Conservation (phyloP, 2,797 vertebrate genomes). For the Myotis daubentonii region DNA sequence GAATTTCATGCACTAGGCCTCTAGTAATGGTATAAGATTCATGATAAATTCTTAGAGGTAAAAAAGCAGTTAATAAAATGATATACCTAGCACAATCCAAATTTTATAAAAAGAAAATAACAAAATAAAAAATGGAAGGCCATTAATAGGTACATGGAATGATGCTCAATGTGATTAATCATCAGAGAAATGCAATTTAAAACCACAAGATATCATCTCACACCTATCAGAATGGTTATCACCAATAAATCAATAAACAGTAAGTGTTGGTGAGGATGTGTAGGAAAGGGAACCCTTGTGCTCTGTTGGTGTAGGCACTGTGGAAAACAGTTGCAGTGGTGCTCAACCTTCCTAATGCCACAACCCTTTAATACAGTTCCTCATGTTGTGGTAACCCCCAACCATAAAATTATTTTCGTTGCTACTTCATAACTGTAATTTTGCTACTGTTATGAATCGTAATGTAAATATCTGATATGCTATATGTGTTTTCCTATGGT, state of each 20-base stretch:
- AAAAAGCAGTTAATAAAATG: not conserved
- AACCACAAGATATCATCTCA: not conserved
- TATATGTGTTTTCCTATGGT: too few relatives aligned
- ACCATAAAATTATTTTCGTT: too few relatives aligned
- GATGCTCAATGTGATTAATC: not conserved
- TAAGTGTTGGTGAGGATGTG: not conserved
- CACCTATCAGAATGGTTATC: not conserved
- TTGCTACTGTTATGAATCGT: too few relatives aligned
- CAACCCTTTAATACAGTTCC: too few relatives aligned
- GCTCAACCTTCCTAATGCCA: too few relatives aligned
- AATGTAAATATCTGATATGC: too few relatives aligned
- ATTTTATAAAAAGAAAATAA: not conserved
- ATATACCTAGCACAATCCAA: not conserved
- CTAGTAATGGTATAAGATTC: not conserved
- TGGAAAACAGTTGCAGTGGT: not conserved
- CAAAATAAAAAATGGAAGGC: not conserved
- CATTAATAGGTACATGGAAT: not conserved
- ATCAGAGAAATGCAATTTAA: not conserved
- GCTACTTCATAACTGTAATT: too few relatives aligned
- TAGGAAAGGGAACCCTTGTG: not conserved
- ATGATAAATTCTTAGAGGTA: not conserved
- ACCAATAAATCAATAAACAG: not conserved
- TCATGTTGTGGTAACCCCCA: too few relatives aligned
- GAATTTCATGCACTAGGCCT: too few relatives aligned
- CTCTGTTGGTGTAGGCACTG: not conserved